Percentiles rank a stretch among this genome's conserved stretches.
These are phyloP conservation scores for Myotis davidii DNA, from an alignment of 2,113 vertebrate genomes.

Conservation along the genomic window DNA sequence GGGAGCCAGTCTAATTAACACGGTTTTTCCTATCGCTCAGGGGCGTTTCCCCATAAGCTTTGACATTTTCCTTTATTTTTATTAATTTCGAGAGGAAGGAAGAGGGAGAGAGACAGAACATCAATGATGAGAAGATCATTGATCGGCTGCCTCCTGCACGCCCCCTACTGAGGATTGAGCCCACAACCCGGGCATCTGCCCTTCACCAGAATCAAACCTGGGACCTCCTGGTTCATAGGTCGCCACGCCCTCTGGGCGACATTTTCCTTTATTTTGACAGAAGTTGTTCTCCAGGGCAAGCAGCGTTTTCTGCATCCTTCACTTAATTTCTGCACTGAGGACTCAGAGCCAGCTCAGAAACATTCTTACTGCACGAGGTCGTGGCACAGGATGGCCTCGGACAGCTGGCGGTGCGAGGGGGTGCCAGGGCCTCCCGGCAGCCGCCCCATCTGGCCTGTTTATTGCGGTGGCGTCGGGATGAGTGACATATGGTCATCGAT, in stretches of 20 bases:
- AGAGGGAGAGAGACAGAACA: too few relatives aligned
- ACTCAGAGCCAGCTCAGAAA: constrained; percentile 30
- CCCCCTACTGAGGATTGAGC: too few relatives aligned
- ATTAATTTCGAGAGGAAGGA: too few relatives aligned
- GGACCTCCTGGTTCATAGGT: too few relatives aligned
- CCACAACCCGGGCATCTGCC: too few relatives aligned
- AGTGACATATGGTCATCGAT: not conserved
- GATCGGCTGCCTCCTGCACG: too few relatives aligned
- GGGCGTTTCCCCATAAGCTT: not conserved
- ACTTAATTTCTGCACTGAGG: not conserved
- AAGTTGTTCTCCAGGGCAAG: not conserved
- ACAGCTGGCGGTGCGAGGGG: not conserved
- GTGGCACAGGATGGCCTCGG: fast-evolving
- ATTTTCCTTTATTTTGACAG: not conserved
- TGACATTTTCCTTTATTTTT: not conserved
- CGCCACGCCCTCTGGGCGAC: too few relatives aligned
- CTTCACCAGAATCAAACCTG: too few relatives aligned
- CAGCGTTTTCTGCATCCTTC: not conserved
- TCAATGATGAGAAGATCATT: too few relatives aligned
- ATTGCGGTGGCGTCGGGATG: not conserved
- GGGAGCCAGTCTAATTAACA: not conserved
- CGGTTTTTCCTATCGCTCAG: fast-evolving
- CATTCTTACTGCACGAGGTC: not conserved
- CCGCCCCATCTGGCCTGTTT: not conserved
- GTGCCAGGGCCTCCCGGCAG: not conserved